Evolutionary conservation across 2,797 vertebrate species (phyloP), one percentile per base, ranked within the genome.

Genomic region (Mycteria americana): DNA sequence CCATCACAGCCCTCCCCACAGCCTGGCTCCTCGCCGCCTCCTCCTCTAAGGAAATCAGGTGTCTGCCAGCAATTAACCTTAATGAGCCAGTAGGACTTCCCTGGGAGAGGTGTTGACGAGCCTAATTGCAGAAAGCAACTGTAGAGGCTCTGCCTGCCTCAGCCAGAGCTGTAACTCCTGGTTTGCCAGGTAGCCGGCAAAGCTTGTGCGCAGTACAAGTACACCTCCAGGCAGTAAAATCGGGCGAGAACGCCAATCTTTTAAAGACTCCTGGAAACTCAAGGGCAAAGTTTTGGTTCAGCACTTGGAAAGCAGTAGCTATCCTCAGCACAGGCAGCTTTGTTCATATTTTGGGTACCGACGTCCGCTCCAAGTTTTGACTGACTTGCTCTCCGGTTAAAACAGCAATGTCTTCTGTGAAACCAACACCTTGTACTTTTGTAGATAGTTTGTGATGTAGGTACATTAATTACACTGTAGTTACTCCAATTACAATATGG

Each of bases 41-140:
- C 28, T 82, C 85, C 81, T 89, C 78, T 1, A 28, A 82, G 96
- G 67, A 69, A 93, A 96, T 92, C 90, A 87, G 92, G 78, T 62
- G 86, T 50, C 57, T 93, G 73, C 85, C 83, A 83, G 95, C 97
- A 98, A 97, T 98, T 97, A 98, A 93, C 85, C 82, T 85, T 97
- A 91, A 98, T 96, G 95, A 97, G 95, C 60, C 96, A 78, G 75
- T 54, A 85, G 83, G 92, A 88, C 79, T 83, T 97, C 92, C 69
- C 96, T 70, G 72, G 72, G 93, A 96, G 92, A 81, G 80, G 87
- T 87, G 96, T 53, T 85, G 90, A 96, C 94, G 69, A 84, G 88
- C 64, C 92, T 98, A 97, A 98, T 96, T 95, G 96, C 92, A 93
- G 96, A 92, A 95, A 96, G 91, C 53, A 91, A 75, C 80, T 73